Evolutionary conservation across 2,888 invertebrate genomes (phyloP), one percentile per base, ranked within the genome.

Genomic region (Apocheima hispidaria): DNA sequence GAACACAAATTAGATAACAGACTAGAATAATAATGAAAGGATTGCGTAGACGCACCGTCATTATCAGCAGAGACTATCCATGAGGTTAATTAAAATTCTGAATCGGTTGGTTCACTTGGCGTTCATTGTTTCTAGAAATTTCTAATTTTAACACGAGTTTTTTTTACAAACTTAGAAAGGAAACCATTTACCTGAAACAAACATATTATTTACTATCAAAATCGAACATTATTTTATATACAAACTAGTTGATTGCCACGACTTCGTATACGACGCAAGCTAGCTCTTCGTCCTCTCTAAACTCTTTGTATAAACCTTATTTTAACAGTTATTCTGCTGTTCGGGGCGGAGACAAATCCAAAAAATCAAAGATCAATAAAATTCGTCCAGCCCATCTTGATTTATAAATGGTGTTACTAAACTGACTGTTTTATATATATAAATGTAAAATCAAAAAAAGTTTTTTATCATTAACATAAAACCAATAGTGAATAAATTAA

Each of bases 1-100:
- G 56, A 82, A 87, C 80, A 87, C 86, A 88, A 89, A 90, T 88
- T 86, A 87, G 84, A 79, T 76, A 81, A 77, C 78, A 71, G 77
- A 72, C 61, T 68, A 66, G 90, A 90, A 91, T 91, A 86, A 81
- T 82, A 90, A 91, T 89, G 76, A 83, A 82, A 75, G 70, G 70
- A 62, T 72, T 73, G 75, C 69, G 72, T 74, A 64, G 54, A 66
- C 48, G 60, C 60, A 60, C 57, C 36, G 58, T 55, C 60, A 43
- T 63, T 71, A 71, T 72, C 71, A 65, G 56, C 54, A 44, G 60
- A 53, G 59, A 23, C 60, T 56, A 71, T 70, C 68, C 56, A 66
- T 58, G 58, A 55, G 49, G 51, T 57, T 66, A 63, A 69, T 71
- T 71, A 55, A 65, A 66, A 69, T 71, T 69, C 67, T 58, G 54